Evolutionary conservation across 92 coral and sea anemone species (phyloP).

Genomic region (Porites cylindrica): DNA sequence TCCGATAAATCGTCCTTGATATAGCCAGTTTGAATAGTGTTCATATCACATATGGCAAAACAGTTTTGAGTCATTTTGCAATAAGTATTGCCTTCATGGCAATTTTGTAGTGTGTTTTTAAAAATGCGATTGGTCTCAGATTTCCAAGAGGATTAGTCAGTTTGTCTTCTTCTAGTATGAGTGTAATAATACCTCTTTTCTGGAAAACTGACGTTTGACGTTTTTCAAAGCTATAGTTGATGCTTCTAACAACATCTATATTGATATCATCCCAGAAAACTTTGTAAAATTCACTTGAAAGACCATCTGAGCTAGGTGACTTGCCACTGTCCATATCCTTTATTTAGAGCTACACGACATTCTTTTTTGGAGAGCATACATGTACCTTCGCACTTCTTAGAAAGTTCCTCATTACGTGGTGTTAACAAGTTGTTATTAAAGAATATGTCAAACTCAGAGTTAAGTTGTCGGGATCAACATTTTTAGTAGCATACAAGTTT

Average conservation of each 20-base stretch:
- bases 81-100: conserved; percentile 22
- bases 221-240: conserved; percentile 39
- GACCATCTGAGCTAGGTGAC: conserved; percentile 42
- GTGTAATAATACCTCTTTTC: conserved; percentile 38
- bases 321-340: conserved; percentile 24
- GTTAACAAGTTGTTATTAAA: no score
- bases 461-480: no score
- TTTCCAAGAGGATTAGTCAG: conserved; percentile 7
- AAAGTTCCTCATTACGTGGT: no score
- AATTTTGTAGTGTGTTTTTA: conserved; percentile 28
- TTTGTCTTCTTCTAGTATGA: conserved; percentile 9
- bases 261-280: conserved; percentile 8
- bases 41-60: conserved; percentile 16
- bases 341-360: conserved; percentile 3
- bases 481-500: no score
- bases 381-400: conserved; percentile 29
- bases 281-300: conserved; percentile 31
- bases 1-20: conserved; percentile 43
- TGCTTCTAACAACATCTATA: neutral
- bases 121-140: neutral
- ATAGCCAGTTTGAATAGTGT: conserved; percentile 43
- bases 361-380: conserved; percentile 23
- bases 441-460: no score
- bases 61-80: conserved; percentile 27
- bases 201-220: conserved; percentile 39